Conservation (phyloP, 2,888 invertebrate species). For the Choreutis nemorana region DNA sequence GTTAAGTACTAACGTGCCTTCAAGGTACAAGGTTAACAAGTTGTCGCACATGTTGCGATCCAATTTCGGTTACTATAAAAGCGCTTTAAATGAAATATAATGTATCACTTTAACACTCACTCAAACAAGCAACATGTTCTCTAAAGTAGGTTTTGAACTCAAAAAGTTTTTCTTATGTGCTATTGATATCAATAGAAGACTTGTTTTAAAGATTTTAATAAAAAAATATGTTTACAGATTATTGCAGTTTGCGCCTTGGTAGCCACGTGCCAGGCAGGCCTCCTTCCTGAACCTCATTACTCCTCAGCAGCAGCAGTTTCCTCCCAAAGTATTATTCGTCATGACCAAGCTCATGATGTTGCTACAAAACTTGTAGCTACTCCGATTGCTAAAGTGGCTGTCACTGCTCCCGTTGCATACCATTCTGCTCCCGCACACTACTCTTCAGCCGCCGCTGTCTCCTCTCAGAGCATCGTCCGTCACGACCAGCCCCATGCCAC, state of each 20-base stretch:
- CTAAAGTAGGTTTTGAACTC: slow-evolving; percentile 38
- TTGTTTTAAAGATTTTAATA: not conserved
- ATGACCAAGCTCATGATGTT: slow-evolving; percentile 25
- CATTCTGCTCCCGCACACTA: slow-evolving; percentile 15
- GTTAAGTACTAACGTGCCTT: not conserved
- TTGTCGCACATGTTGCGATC: slow-evolving; percentile 42
- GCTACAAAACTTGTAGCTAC: slow-evolving; percentile 16
- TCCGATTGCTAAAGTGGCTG: slow-evolving; percentile 20
- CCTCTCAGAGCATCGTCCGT: slow-evolving; percentile 39
- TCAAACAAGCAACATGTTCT: slow-evolving; percentile 40
- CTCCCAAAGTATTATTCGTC: slow-evolving; percentile 21
- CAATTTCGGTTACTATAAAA: slow-evolving; percentile 40
- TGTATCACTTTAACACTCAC: slow-evolving; percentile 34
- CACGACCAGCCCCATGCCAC: slow-evolving; percentile 21
- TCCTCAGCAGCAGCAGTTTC: slow-evolving; percentile 40
- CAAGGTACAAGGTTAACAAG: not conserved
- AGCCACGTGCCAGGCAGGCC: slow-evolving; percentile 43
- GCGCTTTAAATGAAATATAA: slow-evolving; percentile 19
- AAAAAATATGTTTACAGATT: slow-evolving; percentile 23
- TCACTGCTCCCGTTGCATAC: slow-evolving; percentile 18
- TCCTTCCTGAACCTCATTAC: slow-evolving; percentile 39
- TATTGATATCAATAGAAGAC: not conserved
- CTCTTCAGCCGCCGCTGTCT: slow-evolving; percentile 11
- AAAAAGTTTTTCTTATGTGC: slow-evolving; percentile 1
- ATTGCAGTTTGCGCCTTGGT: slow-evolving; percentile 39